Base-by-base conservation (phyloP, 2,797 vertebrate genomes). In the Natrix natrix region DNA sequence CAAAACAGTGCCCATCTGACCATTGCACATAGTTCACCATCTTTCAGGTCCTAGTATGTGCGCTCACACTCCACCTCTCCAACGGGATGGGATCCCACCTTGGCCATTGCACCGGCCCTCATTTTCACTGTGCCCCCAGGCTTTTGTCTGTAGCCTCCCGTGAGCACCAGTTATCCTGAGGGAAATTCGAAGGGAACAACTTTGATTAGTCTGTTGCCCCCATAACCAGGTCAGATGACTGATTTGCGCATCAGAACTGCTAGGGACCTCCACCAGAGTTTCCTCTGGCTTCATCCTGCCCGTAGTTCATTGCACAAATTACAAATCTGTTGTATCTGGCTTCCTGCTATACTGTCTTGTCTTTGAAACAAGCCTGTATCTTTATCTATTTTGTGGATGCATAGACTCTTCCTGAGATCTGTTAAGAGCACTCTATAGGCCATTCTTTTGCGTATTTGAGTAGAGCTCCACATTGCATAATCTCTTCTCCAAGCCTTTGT, bases 81-180 rank as follows among this genome's bases (percentile, higher is more conserved):
- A 54, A 87, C 1, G 5, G 83, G 12, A 4, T 26, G 2, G 52
- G 48, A 13, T 66, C 4, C 26, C 22, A 87, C 52, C 26, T 87
- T 14, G 4, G 52, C 28, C 5, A 1, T 52, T 1, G 0, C 12
- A 0, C 12, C 1, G 0, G 28, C 22, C 24, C 37, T 86, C 12
- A 12, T 32, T 14, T 83, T 17, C 16, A 83, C 17, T 48, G 8
- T 3, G 37, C 1, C 8, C 17, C 74, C 2, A 6, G 83, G 24
- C 28, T 63, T 63, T 13, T 0, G 0, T 14, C 61, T 66, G 61
- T 11, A 66, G 12, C 28, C 28, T 66, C 28, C 61, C 0, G 4
- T 66, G 61, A n/a, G 28, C 1, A 1, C 26, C 26, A 66, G 26
- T 4, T 63, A n/a, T n/a, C 28, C 28, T 66, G 28, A 66, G 63